phyloP scores from a whole-genome alignment of 2,113 vertebrate genomes.

The Microcebus tavaratra region DNA sequence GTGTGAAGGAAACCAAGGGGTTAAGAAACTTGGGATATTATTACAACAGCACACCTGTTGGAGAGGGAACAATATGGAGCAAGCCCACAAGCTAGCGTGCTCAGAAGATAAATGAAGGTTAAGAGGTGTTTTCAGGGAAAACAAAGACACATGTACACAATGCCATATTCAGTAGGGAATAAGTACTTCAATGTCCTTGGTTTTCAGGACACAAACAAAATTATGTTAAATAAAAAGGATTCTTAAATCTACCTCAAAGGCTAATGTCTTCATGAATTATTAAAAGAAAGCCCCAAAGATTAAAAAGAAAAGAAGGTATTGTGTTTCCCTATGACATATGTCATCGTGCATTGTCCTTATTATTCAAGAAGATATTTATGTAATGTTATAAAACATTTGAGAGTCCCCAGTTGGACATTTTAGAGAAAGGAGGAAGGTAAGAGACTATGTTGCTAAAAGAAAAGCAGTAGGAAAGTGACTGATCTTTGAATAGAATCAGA shows the following conservation, averaged over 20 bases:
- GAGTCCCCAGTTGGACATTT: background rate
- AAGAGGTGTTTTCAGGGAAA: conserved; percentile 43
- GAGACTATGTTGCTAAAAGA: background rate
- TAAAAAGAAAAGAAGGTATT: conserved; percentile 37
- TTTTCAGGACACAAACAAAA: conserved; percentile 60
- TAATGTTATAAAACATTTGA: conserved; percentile 34
- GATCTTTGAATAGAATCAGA: background rate
- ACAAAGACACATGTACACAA: conserved; percentile 25
- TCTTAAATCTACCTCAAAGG: conserved; percentile 55
- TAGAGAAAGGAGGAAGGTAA: background rate
- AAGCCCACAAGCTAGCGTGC: background rate
- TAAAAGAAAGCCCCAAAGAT: conserved; percentile 49
- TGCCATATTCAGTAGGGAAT: conserved; percentile 44
- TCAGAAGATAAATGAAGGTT: background rate
- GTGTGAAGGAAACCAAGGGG: background rate
- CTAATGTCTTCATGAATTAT: conserved; percentile 63
- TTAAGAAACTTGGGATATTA: background rate
- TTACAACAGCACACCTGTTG: background rate
- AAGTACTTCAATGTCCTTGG: conserved; percentile 37
- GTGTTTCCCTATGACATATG: conserved; percentile 8
- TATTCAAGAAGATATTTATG: background rate
- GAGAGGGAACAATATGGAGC: background rate
- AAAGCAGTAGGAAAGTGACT: background rate
- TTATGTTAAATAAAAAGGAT: conserved; percentile 57
- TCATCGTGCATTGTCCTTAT: conserved; percentile 20